Conservation (phyloP, 2,888 invertebrate genomes). For the Agrotis ipsilon region DNA sequence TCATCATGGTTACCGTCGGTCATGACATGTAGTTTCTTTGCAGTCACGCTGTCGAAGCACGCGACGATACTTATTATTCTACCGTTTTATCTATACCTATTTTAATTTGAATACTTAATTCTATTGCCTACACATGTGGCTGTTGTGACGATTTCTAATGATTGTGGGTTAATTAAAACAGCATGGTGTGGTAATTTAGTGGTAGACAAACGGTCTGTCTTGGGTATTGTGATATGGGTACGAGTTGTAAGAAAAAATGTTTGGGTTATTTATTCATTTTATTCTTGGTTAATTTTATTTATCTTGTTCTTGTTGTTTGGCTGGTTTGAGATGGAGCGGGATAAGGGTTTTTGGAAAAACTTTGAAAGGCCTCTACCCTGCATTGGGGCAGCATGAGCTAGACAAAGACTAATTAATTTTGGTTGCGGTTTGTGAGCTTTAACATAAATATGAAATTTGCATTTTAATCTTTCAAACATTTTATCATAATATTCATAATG, state of each 20-base stretch:
- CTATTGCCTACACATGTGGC: neutral
- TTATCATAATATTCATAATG: too few species aligned
- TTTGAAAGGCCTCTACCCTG: too few species aligned
- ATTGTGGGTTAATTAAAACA: constrained; percentile 37
- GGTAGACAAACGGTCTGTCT: constrained; percentile 23
- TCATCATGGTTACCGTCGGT: constrained; percentile 73
- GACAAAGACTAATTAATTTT: too few species aligned
- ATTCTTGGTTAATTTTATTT: too few species aligned
- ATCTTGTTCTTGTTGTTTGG: neutral
- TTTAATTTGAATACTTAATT: constrained; percentile 17
- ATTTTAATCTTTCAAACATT: too few species aligned
- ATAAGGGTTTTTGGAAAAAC: too few species aligned
- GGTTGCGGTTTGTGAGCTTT: too few species aligned
- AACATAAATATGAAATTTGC: too few species aligned
- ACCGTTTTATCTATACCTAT: constrained; percentile 10
- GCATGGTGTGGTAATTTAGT: neutral
- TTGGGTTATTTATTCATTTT: too few species aligned
- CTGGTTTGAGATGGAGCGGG: too few species aligned
- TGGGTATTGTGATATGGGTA: neutral
- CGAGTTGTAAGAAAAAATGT: neutral
- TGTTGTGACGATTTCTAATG: constrained; percentile 28
- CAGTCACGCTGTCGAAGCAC: constrained; percentile 39
- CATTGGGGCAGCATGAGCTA: too few species aligned
- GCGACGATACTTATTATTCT: constrained; percentile 43
- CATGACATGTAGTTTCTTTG: constrained; percentile 54